These are phyloP conservation scores for Caenorhabditis virilis DNA, from an alignment of 2,888 invertebrate species.

Conservation along the genomic window DNA sequence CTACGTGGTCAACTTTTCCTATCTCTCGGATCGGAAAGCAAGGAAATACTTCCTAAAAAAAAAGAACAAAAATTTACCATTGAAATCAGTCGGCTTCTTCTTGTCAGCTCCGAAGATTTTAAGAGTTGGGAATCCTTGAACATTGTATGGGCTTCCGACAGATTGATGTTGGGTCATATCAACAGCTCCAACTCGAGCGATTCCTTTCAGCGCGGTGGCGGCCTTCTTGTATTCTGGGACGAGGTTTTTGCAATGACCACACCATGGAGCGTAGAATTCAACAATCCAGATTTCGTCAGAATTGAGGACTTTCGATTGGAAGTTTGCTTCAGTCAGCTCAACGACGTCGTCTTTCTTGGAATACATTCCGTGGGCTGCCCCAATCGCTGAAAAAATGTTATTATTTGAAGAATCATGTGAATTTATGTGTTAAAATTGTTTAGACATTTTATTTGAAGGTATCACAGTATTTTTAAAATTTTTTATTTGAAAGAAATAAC, in stretches of 20 bases:
- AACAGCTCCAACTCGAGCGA: slow-evolving; percentile 90
- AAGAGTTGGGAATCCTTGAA: slow-evolving; percentile 91
- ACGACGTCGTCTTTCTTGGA: slow-evolving; percentile 74
- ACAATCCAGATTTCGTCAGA: slow-evolving; percentile 90
- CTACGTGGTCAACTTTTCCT: too few relatives aligned
- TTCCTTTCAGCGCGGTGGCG: slow-evolving; percentile 88
- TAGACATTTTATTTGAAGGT: background rate
- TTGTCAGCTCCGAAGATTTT: slow-evolving; percentile 89
- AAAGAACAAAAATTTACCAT: slow-evolving; percentile 69
- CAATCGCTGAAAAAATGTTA: slow-evolving; percentile 26
- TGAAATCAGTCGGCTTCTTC: slow-evolving; percentile 81
- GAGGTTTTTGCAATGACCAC: slow-evolving; percentile 79
- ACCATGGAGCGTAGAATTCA: slow-evolving; percentile 95
- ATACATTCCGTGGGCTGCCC: slow-evolving; percentile 41
- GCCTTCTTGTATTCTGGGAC: slow-evolving; percentile 92
- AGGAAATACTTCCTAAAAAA: too few relatives aligned
- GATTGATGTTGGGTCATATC: slow-evolving; percentile 88
- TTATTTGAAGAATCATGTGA: too few relatives aligned
- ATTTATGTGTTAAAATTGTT: slow-evolving; percentile 1
- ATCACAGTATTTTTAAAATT: background rate
- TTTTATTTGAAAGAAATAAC: background rate
- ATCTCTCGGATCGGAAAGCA: too few relatives aligned
- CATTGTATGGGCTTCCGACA: slow-evolving; percentile 80
- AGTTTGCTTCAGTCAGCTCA: slow-evolving; percentile 84
- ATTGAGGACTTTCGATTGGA: slow-evolving; percentile 81